phyloP scores from a whole-genome alignment of 2,797 vertebrate genomes.

The Tokudaia muenninki region DNA sequence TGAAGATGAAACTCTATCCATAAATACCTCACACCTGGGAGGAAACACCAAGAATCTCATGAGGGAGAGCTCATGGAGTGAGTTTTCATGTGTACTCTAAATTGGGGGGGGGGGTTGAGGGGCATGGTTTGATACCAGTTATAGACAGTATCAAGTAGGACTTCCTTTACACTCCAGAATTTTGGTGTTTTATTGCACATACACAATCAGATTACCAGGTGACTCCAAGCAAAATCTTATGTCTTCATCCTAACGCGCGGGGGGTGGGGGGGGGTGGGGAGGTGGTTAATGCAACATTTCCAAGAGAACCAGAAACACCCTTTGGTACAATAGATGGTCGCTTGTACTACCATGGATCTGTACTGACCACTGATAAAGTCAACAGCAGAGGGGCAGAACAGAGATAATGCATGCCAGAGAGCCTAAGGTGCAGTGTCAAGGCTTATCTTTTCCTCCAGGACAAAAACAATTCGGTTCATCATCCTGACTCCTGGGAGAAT shows the following conservation, averaged over 20 bases:
- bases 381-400: background rate
- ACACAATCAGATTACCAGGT: background rate
- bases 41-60: background rate
- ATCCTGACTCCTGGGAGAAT: background rate
- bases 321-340: background rate
- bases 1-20: background rate
- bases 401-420: background rate
- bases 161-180: conserved; percentile 7
- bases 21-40: background rate
- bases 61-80: background rate
- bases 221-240: background rate
- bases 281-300: conserved; percentile 8
- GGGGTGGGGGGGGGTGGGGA: background rate
- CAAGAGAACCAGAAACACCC: background rate
- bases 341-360: background rate
- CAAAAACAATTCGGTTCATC: background rate
- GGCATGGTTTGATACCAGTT: background rate
- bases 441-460: background rate
- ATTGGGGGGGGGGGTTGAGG: no score
- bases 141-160: background rate
- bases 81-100: background rate
- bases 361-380: background rate
- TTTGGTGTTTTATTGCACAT: background rate
- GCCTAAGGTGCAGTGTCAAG: background rate
- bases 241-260: background rate